A percentile compares a stretch with the other conserved stretches of the same genome.
phyloP scores from a whole-genome alignment of 2,797 vertebrate genomes.

The Prionace glauca region DNA sequence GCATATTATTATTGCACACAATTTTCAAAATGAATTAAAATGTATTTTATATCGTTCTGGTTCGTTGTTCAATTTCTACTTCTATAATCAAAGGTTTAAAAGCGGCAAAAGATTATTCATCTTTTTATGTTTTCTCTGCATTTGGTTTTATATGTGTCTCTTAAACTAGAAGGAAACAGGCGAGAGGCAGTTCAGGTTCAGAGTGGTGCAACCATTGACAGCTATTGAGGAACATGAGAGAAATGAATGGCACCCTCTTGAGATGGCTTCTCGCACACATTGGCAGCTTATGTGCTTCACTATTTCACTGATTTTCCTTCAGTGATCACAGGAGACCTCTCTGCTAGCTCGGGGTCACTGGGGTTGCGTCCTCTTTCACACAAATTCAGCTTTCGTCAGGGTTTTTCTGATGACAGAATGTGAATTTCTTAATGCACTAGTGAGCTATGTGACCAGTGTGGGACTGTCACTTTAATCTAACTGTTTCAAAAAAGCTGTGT shows the following conservation, averaged over 20 bases:
- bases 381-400: slow-evolving; percentile 55
- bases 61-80: background rate
- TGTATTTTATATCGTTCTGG: background rate
- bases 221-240: slow-evolving; percentile 53
- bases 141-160: background rate
- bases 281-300: slow-evolving; percentile 62
- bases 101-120: background rate
- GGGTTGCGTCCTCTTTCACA: slow-evolving; percentile 55
- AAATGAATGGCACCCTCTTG: slow-evolving; percentile 57
- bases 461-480: slow-evolving; percentile 34
- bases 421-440: slow-evolving; percentile 63
- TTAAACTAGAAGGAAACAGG: slow-evolving; percentile 48
- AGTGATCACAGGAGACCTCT: slow-evolving; percentile 59
- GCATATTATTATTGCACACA: background rate
- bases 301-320: slow-evolving; percentile 53
- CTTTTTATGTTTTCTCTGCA: background rate
- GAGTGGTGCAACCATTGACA: slow-evolving; percentile 58
- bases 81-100: background rate
- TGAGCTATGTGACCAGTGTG: slow-evolving; percentile 55
- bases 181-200: slow-evolving; percentile 45
- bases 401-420: slow-evolving; percentile 64
- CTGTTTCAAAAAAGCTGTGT: background rate
- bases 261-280: slow-evolving; percentile 72
- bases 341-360: slow-evolving; percentile 54
- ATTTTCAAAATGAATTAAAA: background rate